These are phyloP conservation scores for Petrocephalus zakoni DNA, from an alignment of 2,113 vertebrate genomes.

Conservation along the genomic window DNA sequence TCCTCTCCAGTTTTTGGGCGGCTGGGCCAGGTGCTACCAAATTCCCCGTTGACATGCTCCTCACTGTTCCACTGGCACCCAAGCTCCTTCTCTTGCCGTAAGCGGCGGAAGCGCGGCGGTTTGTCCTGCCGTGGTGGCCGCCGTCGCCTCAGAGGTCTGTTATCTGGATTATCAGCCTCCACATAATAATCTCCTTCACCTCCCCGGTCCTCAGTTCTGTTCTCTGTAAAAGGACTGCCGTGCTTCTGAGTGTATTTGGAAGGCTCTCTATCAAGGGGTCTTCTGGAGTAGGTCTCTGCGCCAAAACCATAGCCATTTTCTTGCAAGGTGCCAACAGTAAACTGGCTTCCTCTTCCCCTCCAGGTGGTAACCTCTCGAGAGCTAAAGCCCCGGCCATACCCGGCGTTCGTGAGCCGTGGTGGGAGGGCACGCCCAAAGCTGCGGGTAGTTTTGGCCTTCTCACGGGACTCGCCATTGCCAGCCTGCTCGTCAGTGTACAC, in stretches of 20 bases:
- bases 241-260: slow-evolving; percentile 72
- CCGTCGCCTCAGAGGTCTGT: slow-evolving; percentile 76
- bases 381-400: slow-evolving; percentile 70
- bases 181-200: slow-evolving; percentile 72
- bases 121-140: slow-evolving; percentile 94
- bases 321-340: slow-evolving; percentile 59
- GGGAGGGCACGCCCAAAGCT: slow-evolving; percentile 80
- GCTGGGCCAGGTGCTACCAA: slow-evolving; percentile 71
- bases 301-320: slow-evolving; percentile 69
- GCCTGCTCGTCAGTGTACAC: slow-evolving; percentile 77
- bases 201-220: slow-evolving; percentile 72
- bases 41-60: slow-evolving; percentile 69
- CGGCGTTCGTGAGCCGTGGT: slow-evolving; percentile 76
- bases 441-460: slow-evolving; percentile 61
- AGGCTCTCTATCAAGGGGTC: slow-evolving; percentile 68
- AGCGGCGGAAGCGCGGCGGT: slow-evolving; percentile 84
- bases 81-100: slow-evolving; percentile 77
- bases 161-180: slow-evolving; percentile 75
- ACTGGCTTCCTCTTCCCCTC: slow-evolving; percentile 68
- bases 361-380: slow-evolving; percentile 75
- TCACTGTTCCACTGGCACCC: slow-evolving; percentile 79
- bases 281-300: slow-evolving; percentile 63
- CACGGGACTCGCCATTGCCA: slow-evolving; percentile 58
- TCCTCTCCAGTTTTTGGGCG: slow-evolving; percentile 71
- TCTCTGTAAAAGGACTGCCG: slow-evolving; percentile 61